phyloP scores from a whole-genome alignment of 1,140 invertebrate genomes.

The Scaptomyza montana region DNA sequence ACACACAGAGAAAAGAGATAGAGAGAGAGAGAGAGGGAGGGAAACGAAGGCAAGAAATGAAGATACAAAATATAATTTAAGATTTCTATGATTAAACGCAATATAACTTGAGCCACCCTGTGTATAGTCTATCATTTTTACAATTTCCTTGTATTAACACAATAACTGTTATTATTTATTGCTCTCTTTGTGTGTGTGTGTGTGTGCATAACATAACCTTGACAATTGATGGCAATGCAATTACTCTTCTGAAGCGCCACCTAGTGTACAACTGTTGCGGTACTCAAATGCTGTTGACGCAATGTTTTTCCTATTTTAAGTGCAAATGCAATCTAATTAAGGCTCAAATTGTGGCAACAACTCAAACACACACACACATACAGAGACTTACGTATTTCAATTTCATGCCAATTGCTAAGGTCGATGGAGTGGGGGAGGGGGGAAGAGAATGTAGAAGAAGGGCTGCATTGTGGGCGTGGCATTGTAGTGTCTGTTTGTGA shows the following conservation, averaged over 20 bases:
- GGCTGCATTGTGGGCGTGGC: neutral
- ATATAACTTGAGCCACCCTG: no score
- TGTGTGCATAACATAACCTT: slow-evolving; percentile 28
- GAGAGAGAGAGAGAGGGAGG: slow-evolving; percentile 1
- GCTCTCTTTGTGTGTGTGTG: neutral
- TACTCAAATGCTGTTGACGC: slow-evolving; percentile 13
- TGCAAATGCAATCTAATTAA: slow-evolving; percentile 70
- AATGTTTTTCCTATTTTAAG: slow-evolving; percentile 50
- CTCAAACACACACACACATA: neutral
- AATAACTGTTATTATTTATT: no score
- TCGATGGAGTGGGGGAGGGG: neutral
- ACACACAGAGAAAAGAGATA: slow-evolving; percentile 1
- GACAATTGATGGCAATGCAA: slow-evolving; percentile 41
- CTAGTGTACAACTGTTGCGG: slow-evolving; percentile 23
- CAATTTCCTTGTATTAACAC: no score
- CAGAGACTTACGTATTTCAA: neutral
- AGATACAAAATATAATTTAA: slow-evolving; percentile 5
- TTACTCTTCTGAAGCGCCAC: slow-evolving; percentile 19
- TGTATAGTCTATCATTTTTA: no score
- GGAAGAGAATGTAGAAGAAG: no score
- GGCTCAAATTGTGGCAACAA: slow-evolving; percentile 21
- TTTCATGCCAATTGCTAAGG: slow-evolving; percentile 29
- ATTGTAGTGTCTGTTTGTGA: slow-evolving; percentile 42
- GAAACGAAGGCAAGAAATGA: no score
- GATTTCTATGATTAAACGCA: slow-evolving; percentile 2